Conservation (phyloP, 2,113 vertebrate genomes). For the Dicaeum eximium region DNA sequence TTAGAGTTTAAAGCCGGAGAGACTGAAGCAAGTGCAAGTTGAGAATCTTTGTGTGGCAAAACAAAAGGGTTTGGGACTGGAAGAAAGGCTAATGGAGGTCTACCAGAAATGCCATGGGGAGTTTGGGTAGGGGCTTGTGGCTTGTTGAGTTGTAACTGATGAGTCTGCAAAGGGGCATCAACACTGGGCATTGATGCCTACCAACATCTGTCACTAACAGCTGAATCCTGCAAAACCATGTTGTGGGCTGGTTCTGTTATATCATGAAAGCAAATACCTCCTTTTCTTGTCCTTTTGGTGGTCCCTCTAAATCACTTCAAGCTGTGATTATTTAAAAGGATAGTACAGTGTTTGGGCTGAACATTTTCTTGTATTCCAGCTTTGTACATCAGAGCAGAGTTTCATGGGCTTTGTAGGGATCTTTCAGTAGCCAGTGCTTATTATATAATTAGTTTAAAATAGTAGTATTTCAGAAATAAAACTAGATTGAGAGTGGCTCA, state of each 20-base stretch:
- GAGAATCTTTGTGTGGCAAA: not conserved
- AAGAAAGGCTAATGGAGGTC: not conserved
- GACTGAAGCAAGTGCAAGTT: not conserved
- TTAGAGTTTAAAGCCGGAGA: not conserved
- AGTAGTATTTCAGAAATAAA: not conserved
- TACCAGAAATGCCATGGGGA: not conserved
- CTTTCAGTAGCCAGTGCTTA: not conserved
- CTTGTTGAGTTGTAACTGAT: not conserved
- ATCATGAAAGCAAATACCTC: not conserved
- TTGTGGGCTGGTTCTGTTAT: not conserved
- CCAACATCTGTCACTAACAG: rapidly evolving
- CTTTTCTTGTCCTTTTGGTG: not conserved
- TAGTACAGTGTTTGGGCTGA: not conserved
- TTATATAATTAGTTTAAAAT: not conserved
- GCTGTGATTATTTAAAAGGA: not conserved
- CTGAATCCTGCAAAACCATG: not conserved
- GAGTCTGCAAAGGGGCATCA: not conserved
- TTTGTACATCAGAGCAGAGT: not conserved
- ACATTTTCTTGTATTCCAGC: not conserved
- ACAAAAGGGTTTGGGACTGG: not conserved
- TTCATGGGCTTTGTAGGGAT: not conserved
- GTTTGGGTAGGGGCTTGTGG: not conserved
- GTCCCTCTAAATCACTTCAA: not conserved
- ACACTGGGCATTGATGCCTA: rapidly evolving
- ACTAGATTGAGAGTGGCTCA: not conserved